phyloP scores from a whole-genome alignment of 2,888 invertebrate species.

The Lasioglossum zephyrum region DNA sequence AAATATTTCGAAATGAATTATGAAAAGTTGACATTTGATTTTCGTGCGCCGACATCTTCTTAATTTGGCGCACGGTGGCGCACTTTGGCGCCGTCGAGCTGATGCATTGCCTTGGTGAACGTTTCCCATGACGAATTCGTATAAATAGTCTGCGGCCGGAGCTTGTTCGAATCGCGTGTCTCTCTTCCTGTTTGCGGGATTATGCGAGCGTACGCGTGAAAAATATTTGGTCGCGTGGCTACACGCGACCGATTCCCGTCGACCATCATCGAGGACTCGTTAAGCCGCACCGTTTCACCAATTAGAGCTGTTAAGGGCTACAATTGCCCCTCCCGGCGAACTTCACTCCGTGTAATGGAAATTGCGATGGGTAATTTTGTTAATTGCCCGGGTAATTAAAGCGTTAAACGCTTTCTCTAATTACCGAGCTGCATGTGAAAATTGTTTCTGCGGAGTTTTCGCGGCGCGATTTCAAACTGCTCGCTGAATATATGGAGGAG shows the following conservation, averaged over 20 bases:
- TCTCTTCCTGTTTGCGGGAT: conserved; percentile 43
- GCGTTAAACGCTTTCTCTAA: conserved; percentile 6
- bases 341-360: conserved; percentile 11
- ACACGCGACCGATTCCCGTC: not conserved
- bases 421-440: not conserved
- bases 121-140: conserved; percentile 71
- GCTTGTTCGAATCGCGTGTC: conserved; percentile 29
- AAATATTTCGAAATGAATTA: not conserved
- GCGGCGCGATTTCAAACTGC: not conserved
- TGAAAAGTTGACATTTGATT: not conserved
- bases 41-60: not conserved
- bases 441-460: not conserved
- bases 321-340: conserved; percentile 7
- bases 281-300: conserved; percentile 6
- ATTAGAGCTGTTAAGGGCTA: conserved; percentile 7
- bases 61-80: conserved; percentile 1
- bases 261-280: not conserved
- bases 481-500: not conserved
- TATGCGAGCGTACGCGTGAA: conserved; percentile 6
- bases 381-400: not conserved
- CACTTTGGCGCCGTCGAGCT: conserved; percentile 2
- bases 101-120: conserved; percentile 61
- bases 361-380: conserved; percentile 17
- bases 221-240: not conserved
- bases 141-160: conserved; percentile 63